Evolutionary conservation across 2,888 invertebrate genomes (phyloP).

Genomic region (Aethes cnicana): DNA sequence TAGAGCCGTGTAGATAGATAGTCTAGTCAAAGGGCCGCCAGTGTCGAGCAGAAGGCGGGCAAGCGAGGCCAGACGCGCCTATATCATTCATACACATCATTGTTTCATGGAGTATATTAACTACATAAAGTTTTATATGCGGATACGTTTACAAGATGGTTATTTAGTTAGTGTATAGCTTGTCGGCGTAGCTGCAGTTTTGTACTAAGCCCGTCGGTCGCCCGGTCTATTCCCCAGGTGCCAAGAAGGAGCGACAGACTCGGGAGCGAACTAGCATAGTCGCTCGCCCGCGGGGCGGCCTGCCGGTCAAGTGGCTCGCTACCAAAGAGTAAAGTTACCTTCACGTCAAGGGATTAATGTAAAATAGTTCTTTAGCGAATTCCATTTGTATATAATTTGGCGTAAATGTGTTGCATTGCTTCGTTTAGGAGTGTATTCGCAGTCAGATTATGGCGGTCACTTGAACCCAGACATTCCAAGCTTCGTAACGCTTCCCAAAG

Average conservation of each 20-base stretch:
- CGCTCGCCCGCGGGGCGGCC: slow-evolving; percentile 56
- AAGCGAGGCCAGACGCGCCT: slow-evolving; percentile 42
- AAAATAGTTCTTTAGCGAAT: slow-evolving; percentile 68
- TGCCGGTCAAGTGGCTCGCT: slow-evolving; percentile 60
- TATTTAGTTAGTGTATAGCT: slow-evolving; percentile 72
- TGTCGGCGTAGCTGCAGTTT: slow-evolving; percentile 63
- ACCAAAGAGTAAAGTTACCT: slow-evolving; percentile 82
- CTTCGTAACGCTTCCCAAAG: slow-evolving; percentile 55
- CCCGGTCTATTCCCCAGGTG: slow-evolving; percentile 67
- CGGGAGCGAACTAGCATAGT: slow-evolving; percentile 61
- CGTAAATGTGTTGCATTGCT: slow-evolving; percentile 72
- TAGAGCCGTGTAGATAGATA: slow-evolving; percentile 19
- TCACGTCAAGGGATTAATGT: slow-evolving; percentile 72
- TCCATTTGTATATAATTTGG: slow-evolving; percentile 70
- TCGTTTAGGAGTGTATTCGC: slow-evolving; percentile 45
- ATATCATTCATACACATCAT: slow-evolving; percentile 77
- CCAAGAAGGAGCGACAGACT: slow-evolving; percentile 56
- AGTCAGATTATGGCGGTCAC: slow-evolving; percentile 8
- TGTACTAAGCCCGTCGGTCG: slow-evolving; percentile 50
- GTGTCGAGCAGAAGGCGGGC: slow-evolving; percentile 10
- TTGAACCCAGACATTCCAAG: slow-evolving; percentile 63
- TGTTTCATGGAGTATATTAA: slow-evolving; percentile 58
- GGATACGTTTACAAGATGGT: slow-evolving; percentile 52
- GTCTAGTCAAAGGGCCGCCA: slow-evolving; percentile 24
- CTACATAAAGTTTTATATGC: slow-evolving; percentile 54